Evolutionary conservation across 2,888 invertebrate species (phyloP), one percentile per base, ranked within the genome.

Genomic region (Catocala fraxini): DNA sequence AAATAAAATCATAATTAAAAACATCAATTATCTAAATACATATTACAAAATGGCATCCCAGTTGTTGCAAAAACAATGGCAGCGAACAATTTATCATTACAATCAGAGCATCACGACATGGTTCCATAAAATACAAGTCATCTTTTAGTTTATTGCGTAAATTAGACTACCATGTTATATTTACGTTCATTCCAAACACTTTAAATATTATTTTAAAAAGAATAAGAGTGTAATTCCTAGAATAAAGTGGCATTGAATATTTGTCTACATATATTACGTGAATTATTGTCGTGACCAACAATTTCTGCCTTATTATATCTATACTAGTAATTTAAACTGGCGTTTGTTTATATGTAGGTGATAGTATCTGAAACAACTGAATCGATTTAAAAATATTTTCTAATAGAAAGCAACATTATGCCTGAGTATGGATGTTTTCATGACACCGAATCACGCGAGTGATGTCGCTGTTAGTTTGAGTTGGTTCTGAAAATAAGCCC

Each of bases 51-150:
- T 46, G 25, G 0, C 25, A 49, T 56, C 46, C 13, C 5, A 41
- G 7, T 11, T 13, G 12, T 13, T 47, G n/a, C 55, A 15, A 51
- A 11, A 61, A 53, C 66, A 60, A 57, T 65, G 65, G 65, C 63
- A 1, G 63, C 59, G 51, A 33, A 67, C 67, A 63, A 77, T 69
- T 72, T 68, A 79, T 71, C 65, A 68, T 57, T 66, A 61, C 54
- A 77, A 80, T 77, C 81, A 80, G 80, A 80, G 81, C 80, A 73
- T 68, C 67, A 80, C 75, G 58, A 49, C 61, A 49, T 65, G 43
- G 58, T 65, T 41, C 68, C 43, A 70, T 42, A 65, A 79, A 71
- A 55, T 53, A 47, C 63, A 49, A 58, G 57, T 65, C 64, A 65
- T 71, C 34, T 60, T 15, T 59, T 47, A 59, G 35, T 63, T 61